Conservation (phyloP, 2,888 invertebrate genomes). For the Urechis unicinctus region DNA sequence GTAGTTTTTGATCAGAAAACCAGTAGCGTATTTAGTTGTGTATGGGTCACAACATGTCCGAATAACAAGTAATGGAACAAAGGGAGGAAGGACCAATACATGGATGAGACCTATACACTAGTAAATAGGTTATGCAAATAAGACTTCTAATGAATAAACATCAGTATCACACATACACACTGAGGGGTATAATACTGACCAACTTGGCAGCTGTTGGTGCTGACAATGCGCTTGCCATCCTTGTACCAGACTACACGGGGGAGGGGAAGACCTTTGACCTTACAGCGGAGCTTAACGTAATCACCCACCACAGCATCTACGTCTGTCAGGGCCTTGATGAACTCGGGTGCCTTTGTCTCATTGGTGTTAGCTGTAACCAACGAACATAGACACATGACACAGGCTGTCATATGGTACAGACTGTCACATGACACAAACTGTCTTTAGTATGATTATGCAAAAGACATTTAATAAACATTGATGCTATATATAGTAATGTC, state of each 20-base stretch:
- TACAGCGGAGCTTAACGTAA: slow-evolving; percentile 71
- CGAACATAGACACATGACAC: neutral
- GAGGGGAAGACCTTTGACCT: slow-evolving; percentile 86
- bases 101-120: too few species aligned
- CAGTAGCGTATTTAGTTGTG: too few species aligned
- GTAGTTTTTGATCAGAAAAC: too few species aligned
- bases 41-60: too few species aligned
- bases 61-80: too few species aligned
- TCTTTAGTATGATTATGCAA: too few species aligned
- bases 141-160: neutral
- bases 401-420: too few species aligned
- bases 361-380: slow-evolving; percentile 32
- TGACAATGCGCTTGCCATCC: slow-evolving; percentile 61
- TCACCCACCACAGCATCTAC: slow-evolving; percentile 81
- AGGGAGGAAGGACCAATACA: too few species aligned
- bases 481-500: too few species aligned
- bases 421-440: too few species aligned
- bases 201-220: slow-evolving; percentile 28
- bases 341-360: slow-evolving; percentile 69
- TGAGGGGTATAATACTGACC: slow-evolving; percentile 24
- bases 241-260: slow-evolving; percentile 86
- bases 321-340: slow-evolving; percentile 70
- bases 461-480: too few species aligned
- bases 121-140: too few species aligned
- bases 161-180: neutral